These are phyloP conservation scores for Leptoteleia sp. DNA, from an alignment of 1,140 invertebrate genomes.

Conservation along the genomic window DNA sequence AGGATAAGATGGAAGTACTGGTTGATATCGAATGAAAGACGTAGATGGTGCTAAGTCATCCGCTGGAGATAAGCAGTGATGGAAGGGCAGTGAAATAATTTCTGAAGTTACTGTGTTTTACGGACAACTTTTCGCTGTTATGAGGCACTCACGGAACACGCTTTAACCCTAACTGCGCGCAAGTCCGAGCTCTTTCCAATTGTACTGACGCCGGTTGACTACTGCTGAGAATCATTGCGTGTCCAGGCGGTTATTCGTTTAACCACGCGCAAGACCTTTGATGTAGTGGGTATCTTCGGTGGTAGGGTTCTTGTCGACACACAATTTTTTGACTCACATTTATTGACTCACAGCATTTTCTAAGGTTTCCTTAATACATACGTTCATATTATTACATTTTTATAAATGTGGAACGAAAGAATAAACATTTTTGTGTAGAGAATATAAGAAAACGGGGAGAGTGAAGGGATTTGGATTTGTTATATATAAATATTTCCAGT, in stretches of 20 bases:
- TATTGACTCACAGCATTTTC: too few relatives aligned
- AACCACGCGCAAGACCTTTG: conserved; percentile 57
- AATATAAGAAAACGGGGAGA: too few relatives aligned
- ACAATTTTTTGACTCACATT: conserved; percentile 20
- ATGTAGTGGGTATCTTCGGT: conserved; percentile 40
- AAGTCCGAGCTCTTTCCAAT: conserved; percentile 49
- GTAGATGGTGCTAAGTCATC: conserved; percentile 3
- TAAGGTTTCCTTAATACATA: too few relatives aligned
- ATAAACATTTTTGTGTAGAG: too few relatives aligned
- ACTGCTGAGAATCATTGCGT: conserved; percentile 48
- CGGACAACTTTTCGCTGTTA: too few relatives aligned
- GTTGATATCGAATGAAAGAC: conserved; percentile 8
- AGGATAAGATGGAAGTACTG: conserved; percentile 8
- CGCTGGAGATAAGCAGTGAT: too few relatives aligned
- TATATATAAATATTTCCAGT: too few relatives aligned
- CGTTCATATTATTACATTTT: too few relatives aligned
- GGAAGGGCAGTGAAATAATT: too few relatives aligned
- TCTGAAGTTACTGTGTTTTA: too few relatives aligned
- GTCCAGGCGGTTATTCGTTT: conserved; percentile 62
- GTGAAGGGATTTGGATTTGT: too few relatives aligned
- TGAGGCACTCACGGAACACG: conserved; percentile 56
- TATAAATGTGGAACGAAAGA: too few relatives aligned
- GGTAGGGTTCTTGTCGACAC: conserved; percentile 28
- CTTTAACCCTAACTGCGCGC: conserved; percentile 70
- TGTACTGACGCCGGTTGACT: conserved; percentile 53